Base-by-base conservation (phyloP, 2,113 vertebrate species). In the Bos javanicus region DNA sequence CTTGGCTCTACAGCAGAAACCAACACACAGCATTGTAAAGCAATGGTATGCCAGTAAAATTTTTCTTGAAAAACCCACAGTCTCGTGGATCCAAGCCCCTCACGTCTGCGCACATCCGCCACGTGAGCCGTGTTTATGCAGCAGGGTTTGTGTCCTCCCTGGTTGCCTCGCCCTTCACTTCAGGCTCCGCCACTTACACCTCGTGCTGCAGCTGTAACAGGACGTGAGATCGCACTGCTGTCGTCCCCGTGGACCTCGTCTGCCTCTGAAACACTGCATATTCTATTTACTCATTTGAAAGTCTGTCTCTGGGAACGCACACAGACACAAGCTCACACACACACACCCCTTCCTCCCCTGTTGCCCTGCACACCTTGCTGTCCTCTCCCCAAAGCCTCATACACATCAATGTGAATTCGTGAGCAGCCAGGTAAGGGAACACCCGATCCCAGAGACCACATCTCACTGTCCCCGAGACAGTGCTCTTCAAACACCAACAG, bases 191-290 rank as follows among this genome's bases (percentile, higher is more conserved):
- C 19, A 6, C 5, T 36, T 21, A 67, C 16, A 21, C n/a, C 19
- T 28, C 28, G 28, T 0, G 3, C 7, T 26, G 36, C 71, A 14
- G 39, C 71, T 25, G 39, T 1, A 14, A 7, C 71, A 7, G 71
- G 7, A 3, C 12, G 3, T 2, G 71, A 7, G 1, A 0, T 1
- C 1, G 3, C 0, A 0, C 21, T 14, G 36, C 36, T 7, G 23
- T 14, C 71, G 26, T 26, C 36, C 39, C 39, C 7, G 71, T 2
- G 62, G 16, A 5, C 7, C 62, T 17, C 33, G 7, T 19, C 62
- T n/a, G 62, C 16, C 33, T 9, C 62, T 19, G 62, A 19, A 67
- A 9, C 62, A n/a, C 33, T 9, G n/a, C 19, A 23, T 23, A 6
- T 39, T 39, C 23, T 54, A 1, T 33, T 39, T 17, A 15, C 4